phyloP scores from a whole-genome alignment of 1,140 invertebrate genomes.

The Diorhabda elongata region DNA sequence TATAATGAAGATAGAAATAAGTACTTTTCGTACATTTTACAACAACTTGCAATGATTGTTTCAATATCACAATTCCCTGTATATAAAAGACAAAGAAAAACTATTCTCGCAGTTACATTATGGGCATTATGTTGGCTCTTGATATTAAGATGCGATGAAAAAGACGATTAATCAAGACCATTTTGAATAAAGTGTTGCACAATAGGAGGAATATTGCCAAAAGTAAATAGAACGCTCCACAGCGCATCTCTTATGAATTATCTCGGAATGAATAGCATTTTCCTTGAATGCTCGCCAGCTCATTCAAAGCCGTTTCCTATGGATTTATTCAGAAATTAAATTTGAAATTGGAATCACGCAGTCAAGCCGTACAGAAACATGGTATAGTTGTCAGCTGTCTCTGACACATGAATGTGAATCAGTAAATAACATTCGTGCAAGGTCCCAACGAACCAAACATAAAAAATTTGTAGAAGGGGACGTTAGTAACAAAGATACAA shows the following conservation, averaged over 20 bases:
- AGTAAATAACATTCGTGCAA: constrained; percentile 2
- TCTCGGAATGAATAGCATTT: constrained; percentile 1
- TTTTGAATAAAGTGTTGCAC: background rate
- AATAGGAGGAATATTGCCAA: constrained; percentile 2
- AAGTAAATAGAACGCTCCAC: background rate
- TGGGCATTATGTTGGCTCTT: background rate
- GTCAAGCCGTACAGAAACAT: background rate
- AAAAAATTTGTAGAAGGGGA: background rate
- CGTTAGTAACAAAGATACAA: background rate
- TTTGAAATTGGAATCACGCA: constrained; percentile 2
- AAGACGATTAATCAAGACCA: background rate
- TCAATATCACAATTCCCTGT: no score
- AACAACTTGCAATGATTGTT: no score
- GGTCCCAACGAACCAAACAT: background rate
- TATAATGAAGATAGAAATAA: no score
- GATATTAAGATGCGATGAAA: background rate
- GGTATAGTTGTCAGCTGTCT: background rate
- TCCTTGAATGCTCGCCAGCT: constrained; percentile 1
- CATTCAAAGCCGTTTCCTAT: constrained; percentile 1
- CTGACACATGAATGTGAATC: constrained; percentile 2
- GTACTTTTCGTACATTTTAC: no score
- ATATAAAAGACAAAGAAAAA: no score
- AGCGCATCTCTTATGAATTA: background rate
- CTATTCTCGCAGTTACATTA: no score
- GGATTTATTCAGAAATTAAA: constrained; percentile 3